These are phyloP conservation scores for Pachycephus smyrnensis DNA, from an alignment of 2,888 invertebrate genomes.

Conservation along the genomic window DNA sequence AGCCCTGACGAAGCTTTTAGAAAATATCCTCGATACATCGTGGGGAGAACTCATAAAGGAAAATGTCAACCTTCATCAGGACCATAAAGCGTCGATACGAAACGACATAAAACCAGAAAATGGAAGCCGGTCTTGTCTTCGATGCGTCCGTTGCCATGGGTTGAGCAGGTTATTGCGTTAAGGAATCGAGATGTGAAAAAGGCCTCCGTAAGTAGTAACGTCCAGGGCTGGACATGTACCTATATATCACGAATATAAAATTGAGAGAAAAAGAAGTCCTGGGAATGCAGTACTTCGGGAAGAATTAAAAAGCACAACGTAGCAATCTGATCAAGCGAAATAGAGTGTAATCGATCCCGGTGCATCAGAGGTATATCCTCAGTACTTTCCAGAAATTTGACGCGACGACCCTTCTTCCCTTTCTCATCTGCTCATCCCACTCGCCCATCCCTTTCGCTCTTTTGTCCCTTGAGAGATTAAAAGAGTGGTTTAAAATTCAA, in stretches of 20 bases:
- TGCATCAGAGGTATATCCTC: background rate
- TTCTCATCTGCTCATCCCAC: background rate
- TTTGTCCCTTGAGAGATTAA: background rate
- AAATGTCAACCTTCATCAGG: slow-evolving; percentile 2
- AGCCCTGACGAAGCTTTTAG: background rate
- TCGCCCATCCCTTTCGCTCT: background rate
- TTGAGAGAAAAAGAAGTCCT: background rate
- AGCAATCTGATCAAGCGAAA: background rate
- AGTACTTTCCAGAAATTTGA: background rate
- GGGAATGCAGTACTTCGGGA: background rate
- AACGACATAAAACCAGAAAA: slow-evolving; percentile 30
- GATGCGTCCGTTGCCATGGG: slow-evolving; percentile 28
- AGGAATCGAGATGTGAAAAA: slow-evolving; percentile 21
- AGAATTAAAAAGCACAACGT: background rate
- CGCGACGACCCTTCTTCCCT: background rate
- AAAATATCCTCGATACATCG: background rate
- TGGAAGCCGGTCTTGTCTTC: slow-evolving; percentile 26
- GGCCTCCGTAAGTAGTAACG: slow-evolving; percentile 19
- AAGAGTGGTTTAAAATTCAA: slow-evolving; percentile 37
- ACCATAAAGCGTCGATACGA: slow-evolving; percentile 8
- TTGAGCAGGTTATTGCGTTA: slow-evolving; percentile 2
- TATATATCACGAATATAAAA: background rate
- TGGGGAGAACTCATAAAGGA: background rate
- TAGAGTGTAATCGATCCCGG: background rate
- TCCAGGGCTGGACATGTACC: background rate